These are phyloP conservation scores for Sylvilagus floridanus DNA, from an alignment of 2,797 vertebrate species.

Conservation along the genomic window DNA sequence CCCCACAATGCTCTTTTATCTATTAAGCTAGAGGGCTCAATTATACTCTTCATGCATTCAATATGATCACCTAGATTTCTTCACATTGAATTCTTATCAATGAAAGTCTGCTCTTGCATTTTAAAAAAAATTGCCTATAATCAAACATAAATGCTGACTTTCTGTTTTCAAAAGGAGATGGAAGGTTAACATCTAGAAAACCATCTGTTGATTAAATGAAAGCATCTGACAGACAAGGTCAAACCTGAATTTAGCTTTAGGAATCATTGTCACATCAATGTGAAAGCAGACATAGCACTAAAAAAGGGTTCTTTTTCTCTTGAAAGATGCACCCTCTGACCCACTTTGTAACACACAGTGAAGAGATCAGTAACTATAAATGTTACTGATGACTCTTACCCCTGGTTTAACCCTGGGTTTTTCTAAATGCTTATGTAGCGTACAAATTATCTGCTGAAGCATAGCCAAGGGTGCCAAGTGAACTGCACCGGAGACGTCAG, in stretches of 20 bases:
- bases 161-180: neutral
- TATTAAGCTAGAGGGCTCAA: neutral
- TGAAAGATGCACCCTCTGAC: constrained; percentile 61
- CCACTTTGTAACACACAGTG: constrained; percentile 54
- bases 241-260: neutral
- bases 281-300: constrained; percentile 42
- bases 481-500: constrained; percentile 80
- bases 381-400: constrained; percentile 76
- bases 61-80: neutral
- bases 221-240: neutral
- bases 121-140: neutral
- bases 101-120: neutral
- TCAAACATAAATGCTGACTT: neutral
- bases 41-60: neutral
- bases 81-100: neutral
- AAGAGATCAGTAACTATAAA: constrained; percentile 77
- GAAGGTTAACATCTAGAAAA: neutral
- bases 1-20: neutral
- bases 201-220: constrained; percentile 10
- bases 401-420: constrained; percentile 80
- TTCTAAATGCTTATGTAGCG: constrained; percentile 81
- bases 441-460: constrained; percentile 85
- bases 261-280: constrained; percentile 37
- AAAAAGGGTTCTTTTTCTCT: constrained; percentile 38
- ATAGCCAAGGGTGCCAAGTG: constrained; percentile 83